Percentiles rank a stretch among this genome's conserved stretches.
Conservation (phyloP, 1,140 invertebrate species). For the Cecropterus lyciades region DNA sequence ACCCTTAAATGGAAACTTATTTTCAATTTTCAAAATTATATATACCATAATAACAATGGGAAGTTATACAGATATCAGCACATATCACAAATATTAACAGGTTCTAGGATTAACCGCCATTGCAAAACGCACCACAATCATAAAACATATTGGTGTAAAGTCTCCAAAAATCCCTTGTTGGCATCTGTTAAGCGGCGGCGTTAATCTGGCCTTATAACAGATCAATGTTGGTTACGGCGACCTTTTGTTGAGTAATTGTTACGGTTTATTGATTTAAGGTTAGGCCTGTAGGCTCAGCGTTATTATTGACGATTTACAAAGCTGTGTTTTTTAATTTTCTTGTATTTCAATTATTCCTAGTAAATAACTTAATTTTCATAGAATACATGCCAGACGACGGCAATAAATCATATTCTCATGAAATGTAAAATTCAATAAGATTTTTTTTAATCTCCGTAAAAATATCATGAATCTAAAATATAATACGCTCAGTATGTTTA, state of each 20-base stretch:
- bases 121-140: not conserved
- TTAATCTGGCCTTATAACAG: not conserved
- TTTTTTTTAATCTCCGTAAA: too few species aligned
- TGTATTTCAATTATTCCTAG: too few species aligned
- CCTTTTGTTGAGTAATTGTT: slow-evolving; percentile 3
- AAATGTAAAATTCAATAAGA: too few species aligned
- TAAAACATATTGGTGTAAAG: not conserved
- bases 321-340: not conserved
- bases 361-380: too few species aligned
- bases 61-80: not conserved
- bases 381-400: too few species aligned
- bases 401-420: too few species aligned
- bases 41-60: too few species aligned
- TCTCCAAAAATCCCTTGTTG: not conserved
- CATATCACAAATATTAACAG: not conserved
- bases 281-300: not conserved
- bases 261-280: not conserved
- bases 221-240: not conserved
- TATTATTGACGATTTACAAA: not conserved
- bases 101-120: not conserved
- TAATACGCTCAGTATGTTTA: too few species aligned
- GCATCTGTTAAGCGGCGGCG: not conserved
- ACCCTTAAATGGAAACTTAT: too few species aligned
- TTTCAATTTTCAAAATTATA: too few species aligned
- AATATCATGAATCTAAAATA: too few species aligned